Evolutionary conservation across 2,888 invertebrate genomes (phyloP), one percentile per base, ranked within the genome.

Genomic region (Ochropacha duplaris): DNA sequence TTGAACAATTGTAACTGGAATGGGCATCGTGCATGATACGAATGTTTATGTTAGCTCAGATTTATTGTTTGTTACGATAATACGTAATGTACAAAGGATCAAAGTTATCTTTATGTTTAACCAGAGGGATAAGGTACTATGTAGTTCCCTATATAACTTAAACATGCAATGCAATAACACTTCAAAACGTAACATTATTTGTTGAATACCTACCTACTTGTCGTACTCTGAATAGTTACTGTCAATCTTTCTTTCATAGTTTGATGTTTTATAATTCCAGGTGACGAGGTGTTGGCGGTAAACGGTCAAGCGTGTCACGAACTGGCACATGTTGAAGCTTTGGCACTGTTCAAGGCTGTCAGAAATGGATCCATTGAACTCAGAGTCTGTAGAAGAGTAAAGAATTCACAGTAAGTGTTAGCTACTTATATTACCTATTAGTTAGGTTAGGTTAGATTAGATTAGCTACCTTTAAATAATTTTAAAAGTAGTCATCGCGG

Each of bases 241-340:
- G 0, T 11, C 3, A 6, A 6, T 44, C 9, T 44, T n/a, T 39
- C 39, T 34, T 12, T 28, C 28, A 4, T 8, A 39, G 16, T 36
- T 12, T 11, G 3, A 31, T 24, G 5, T 54, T 19, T 44, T 52
- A 39, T 14, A n/a, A 50, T 92, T 91, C 28, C 84, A 95, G 96
- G 97, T 55, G 97, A 97, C 81, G 96, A 97, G 88, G 95, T 97
- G 71, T 87, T 97, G 68, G 96, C 96, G 58, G 96, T 97, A 22
- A 97, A 97, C 87, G 96, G 97, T 12, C 95, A 95, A 71, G 95
- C 96, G 52, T 96, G 96, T 75, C 96, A 96, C 74, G 96, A 96
- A 75, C 93, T 97, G 69, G 96, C 96, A 0, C 96, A 97, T 81
- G 94, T 96, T 49, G 96, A 97, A 81, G 97, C 97, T 36, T 94